Evolutionary conservation across 2,888 invertebrate species (phyloP).

Genomic region (Erebia palarica): DNA sequence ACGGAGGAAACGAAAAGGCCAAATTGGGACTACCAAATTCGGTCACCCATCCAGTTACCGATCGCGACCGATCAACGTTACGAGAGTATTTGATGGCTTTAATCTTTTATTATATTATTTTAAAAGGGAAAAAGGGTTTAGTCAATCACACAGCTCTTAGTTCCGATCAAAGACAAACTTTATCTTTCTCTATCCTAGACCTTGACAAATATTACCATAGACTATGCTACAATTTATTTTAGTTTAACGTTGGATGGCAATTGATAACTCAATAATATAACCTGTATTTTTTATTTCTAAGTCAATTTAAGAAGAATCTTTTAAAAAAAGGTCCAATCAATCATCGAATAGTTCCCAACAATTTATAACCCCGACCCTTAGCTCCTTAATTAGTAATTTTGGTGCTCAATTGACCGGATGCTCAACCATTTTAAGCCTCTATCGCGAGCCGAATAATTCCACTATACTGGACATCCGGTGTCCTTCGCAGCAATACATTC

Average conservation of each 20-base stretch:
- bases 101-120: too few relatives aligned
- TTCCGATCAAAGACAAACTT: too few relatives aligned
- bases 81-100: too few relatives aligned
- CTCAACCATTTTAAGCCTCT: conserved; percentile 66
- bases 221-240: background rate
- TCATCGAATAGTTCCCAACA: conserved; percentile 28
- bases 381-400: conserved; percentile 50
- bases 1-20: too few relatives aligned
- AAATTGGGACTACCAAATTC: too few relatives aligned
- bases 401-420: conserved; percentile 60
- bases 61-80: too few relatives aligned
- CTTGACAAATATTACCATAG: too few relatives aligned
- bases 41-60: too few relatives aligned
- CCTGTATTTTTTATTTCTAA: background rate
- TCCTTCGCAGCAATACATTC: conserved; percentile 51
- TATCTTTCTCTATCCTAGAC: too few relatives aligned
- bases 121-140: too few relatives aligned
- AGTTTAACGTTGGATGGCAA: background rate
- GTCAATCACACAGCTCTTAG: too few relatives aligned
- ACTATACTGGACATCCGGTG: conserved; percentile 68
- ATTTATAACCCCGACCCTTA: conserved; percentile 31
- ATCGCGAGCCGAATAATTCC: conserved; percentile 72
- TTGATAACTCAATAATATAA: background rate
- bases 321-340: conserved; percentile 10
- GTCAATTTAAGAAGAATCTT: background rate